Base-by-base conservation (phyloP, 2,797 vertebrate species). In the Protonibea diacanthus region DNA sequence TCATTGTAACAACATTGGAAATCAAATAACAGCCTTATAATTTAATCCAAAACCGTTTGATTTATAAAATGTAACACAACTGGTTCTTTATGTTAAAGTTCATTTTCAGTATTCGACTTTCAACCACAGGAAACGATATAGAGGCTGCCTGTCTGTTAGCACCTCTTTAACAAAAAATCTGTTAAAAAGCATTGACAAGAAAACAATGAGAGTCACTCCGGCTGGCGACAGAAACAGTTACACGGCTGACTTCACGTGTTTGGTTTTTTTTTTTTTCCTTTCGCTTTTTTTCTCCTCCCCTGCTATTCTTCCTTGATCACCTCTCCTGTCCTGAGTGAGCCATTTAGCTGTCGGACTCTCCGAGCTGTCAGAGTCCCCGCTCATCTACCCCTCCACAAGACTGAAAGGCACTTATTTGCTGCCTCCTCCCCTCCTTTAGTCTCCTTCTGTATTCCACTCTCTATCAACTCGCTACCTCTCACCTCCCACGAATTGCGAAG, bases 371-470 rank as follows among this genome's bases (percentile, higher is more conserved):
- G 61, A 80, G 51, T 80, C 78, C 78, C 72, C 12, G 71, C 79
- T 83, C 86, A 73, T 87, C 80, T 83, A 57, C 68, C 85, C 73
- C 78, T 83, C 74, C 21, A 71, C 62, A 12, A 57, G 67, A 77
- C 68, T 86, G 90, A 91, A 90, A 89, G 85, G 79, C 86, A 68
- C 74, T 90, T 83, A 91, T 91, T 90, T 88, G 76, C 75, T 12
- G 21, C 69, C 59, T 56, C 80, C 71, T 63, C 74, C 76, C 77
- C 61, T 81, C 65, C 33, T 81, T 75, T 47, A 49, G 61, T 64
- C 78, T 62, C 42, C 44, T 21, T 76, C 68, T 65, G 29, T 76
- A 60, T 83, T 80, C 75, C 47, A 14, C 56, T 74, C 74, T 59
- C 51, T 20, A 44, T 72, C 74, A 45, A 42, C 69, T 74, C 51